Evolutionary conservation across 2,888 invertebrate genomes (phyloP), one percentile per base, ranked within the genome.

Genomic region (Athetis lepigone): DNA sequence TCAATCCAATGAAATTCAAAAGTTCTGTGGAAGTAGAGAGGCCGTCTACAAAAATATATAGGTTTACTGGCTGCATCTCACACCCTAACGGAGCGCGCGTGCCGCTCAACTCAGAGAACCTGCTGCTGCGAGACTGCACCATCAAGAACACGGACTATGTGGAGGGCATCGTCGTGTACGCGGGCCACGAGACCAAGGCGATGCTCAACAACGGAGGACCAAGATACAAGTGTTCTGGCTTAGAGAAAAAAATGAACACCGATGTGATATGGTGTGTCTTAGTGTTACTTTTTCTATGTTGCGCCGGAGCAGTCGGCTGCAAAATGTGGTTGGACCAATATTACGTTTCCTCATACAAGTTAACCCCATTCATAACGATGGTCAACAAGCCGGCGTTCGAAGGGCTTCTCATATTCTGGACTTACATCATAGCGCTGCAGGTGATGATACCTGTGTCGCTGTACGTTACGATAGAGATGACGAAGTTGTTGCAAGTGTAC

Each of bases 161-260:
- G 40, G 99, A 99, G 90, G 99, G 99, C 61, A 97, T 99, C 86
- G 98, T 99, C 50, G 98, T 99, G 56, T 99, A 99, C 95, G 98
- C 98, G 75, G 98, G 99, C 63, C 98, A 98, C 90, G 99, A 99
- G 95, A 99, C 99, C 16, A 99, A 99, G 94, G 98, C 99, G 18
- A 98, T 99, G 98, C 96, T 99, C 70, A 99, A 99, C 92, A 99
- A 99, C 91, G 98, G 98, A 76, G 98, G 99, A 43, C 99, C 99
- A 64, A 96, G 99, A 46, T 98, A 98, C 93, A 99, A 99, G 93
- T 96, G 98, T 81, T 99, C 99, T 57, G 97, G 97, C 73, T 95
- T 99, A 81, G 99, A 99, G 92, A 96, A 97, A 75, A 97, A 97
- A 91, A 99, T 99, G 97, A 99, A 99, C 93, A 96, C 97, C 80